These are phyloP conservation scores for Phyto melanocephala DNA, from an alignment of 2,888 invertebrate genomes.

Conservation along the genomic window DNA sequence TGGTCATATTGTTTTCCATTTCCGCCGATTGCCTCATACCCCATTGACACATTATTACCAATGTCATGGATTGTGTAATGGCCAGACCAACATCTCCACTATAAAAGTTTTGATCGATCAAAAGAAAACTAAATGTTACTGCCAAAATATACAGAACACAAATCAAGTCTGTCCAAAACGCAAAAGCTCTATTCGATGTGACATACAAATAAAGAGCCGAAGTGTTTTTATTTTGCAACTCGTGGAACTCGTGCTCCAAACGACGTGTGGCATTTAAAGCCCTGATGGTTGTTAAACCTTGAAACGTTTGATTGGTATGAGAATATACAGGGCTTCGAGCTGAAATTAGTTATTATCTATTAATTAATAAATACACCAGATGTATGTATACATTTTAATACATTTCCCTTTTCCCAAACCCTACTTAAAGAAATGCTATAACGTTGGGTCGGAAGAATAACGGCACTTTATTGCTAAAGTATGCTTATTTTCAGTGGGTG, in stretches of 20 bases:
- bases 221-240: constrained; percentile 83
- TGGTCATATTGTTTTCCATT: constrained; percentile 89
- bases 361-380: no score
- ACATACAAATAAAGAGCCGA: constrained; percentile 89
- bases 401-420: no score
- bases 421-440: no score
- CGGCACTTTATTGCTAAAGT: no score
- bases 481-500: no score
- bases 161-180: constrained; percentile 93
- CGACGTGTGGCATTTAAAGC: constrained; percentile 84
- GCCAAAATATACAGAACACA: constrained; percentile 91
- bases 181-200: constrained; percentile 93
- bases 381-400: no score
- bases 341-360: no score
- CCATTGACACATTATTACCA: constrained; percentile 88
- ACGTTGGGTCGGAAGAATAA: no score
- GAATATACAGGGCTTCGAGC: constrained; percentile 89
- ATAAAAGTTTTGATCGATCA: constrained; percentile 79
- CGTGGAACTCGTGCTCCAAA: constrained; percentile 83
- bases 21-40: constrained; percentile 94
- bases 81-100: constrained; percentile 86
- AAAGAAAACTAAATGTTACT: constrained; percentile 91
- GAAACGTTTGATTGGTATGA: constrained; percentile 86
- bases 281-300: constrained; percentile 88
- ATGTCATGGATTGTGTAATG: constrained; percentile 85